These are phyloP conservation scores for Harpalus rubripes DNA, from an alignment of 2,888 invertebrate species.

Conservation along the genomic window DNA sequence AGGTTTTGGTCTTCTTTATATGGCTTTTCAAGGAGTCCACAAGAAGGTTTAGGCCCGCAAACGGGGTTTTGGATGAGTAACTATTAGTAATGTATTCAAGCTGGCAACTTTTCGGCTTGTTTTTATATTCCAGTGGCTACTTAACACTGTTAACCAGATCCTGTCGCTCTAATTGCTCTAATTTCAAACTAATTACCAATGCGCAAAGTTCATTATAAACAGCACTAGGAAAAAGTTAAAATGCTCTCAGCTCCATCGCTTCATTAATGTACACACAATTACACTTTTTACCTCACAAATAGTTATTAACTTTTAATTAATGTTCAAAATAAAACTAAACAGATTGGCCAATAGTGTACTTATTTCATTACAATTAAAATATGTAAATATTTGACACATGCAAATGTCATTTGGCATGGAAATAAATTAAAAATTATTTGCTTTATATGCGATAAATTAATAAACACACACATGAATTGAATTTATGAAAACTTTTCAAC, in stretches of 20 bases:
- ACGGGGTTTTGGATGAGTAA: neutral
- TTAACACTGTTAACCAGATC: neutral
- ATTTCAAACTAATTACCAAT: conserved; percentile 37
- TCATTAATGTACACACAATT: neutral
- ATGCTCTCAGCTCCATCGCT: neutral
- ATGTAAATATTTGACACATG: neutral
- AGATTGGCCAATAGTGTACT: too few relatives aligned
- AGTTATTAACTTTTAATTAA: neutral
- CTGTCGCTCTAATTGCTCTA: conserved; percentile 20
- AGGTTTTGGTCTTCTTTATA: too few relatives aligned
- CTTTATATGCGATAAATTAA: neutral
- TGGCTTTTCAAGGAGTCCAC: too few relatives aligned
- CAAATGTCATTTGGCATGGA: neutral
- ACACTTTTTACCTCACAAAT: neutral
- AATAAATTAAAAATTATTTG: neutral
- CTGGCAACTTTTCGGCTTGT: neutral
- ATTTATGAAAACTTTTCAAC: neutral
- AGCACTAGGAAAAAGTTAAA: conserved; percentile 8
- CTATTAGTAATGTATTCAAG: neutral
- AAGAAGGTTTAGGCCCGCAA: too few relatives aligned
- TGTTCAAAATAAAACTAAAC: neutral
- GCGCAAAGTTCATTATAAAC: conserved; percentile 29
- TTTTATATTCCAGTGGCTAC: neutral
- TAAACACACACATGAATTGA: neutral
- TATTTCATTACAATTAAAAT: neutral